Evolutionary conservation across 2,797 vertebrate genomes (phyloP), one percentile per base, ranked within the genome.

Genomic region (Sebastes oblongus): DNA sequence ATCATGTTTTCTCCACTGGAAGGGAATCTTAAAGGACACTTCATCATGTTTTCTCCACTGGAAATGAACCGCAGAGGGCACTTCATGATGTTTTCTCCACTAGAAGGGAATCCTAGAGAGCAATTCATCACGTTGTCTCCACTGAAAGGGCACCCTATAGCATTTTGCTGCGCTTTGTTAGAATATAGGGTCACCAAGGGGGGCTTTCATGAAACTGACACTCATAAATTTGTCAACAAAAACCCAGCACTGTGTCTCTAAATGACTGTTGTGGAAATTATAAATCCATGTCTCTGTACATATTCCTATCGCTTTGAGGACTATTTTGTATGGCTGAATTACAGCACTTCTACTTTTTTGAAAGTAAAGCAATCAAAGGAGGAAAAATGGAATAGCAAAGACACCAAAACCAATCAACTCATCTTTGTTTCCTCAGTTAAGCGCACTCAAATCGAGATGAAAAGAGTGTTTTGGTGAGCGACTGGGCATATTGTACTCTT

Each of bases 351-450:
- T 39, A 14, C 11, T 25, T 3, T 60, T 78, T 75, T 52, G 46
- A 58, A 77, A 70, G 52, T 62, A 2, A 20, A 70, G 68, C 60
- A 77, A 67, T 71, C 58, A 78, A 59, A 54, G 58, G 2, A 54
- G 5, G 24, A 58, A 39, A 36, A 80, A 55, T 25, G n/a, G 8
- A 71, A 66, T 52, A 58, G 30, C 64, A 80, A 32, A 61, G 59
- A 60, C 70, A 72, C 60, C 29, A 79, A 81, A 74, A 76, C 64
- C 30, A 78, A 82, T 83, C 77, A 72, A 54, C 46, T 61, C 30
- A 39, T 68, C 46, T 75, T 29, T 65, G 64, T 54, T 74, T 64
- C 32, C 54, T 50, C 39, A 67, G 55, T 67, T n/a, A 66, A 56
- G 55, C 24, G 39, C 27, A 36, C 55, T 61, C 4, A 55, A 75